Percentiles rank a stretch among this genome's conserved stretches.
These are phyloP conservation scores for Catonia carolina DNA, from an alignment of 2,888 invertebrate species.

Conservation along the genomic window DNA sequence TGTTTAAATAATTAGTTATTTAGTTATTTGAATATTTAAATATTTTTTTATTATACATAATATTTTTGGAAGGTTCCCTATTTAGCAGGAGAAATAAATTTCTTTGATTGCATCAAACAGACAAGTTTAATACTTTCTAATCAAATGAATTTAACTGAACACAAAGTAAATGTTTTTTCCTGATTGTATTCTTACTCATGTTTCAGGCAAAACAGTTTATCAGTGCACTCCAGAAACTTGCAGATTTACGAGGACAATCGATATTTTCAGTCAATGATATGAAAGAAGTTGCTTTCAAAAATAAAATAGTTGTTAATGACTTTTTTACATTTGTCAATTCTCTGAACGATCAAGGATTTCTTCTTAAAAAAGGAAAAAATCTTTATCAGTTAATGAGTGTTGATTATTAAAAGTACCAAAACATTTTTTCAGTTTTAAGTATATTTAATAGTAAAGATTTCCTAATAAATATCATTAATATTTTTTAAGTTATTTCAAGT, in stretches of 20 bases:
- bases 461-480: no score
- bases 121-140: no score
- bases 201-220: constrained; percentile 65
- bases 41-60: no score
- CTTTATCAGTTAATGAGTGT: constrained; percentile 58
- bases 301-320: constrained; percentile 57
- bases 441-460: no score
- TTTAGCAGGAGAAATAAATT: no score
- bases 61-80: no score
- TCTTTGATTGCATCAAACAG: no score
- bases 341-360: constrained; percentile 77
- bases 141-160: no score
- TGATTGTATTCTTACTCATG: constrained; percentile 23
- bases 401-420: constrained; percentile 19
- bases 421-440: no score
- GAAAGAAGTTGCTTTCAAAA: constrained; percentile 59
- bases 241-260: constrained; percentile 59
- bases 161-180: neutral
- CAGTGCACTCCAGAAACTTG: constrained; percentile 56
- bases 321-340: constrained; percentile 64
- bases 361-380: constrained; percentile 72
- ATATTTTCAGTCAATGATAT: constrained; percentile 71
- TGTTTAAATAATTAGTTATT: no score
- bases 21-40: no score
- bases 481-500: no score